These are phyloP conservation scores for Peromyscus californicus DNA, from an alignment of 2,113 vertebrate species.

Conservation along the genomic window DNA sequence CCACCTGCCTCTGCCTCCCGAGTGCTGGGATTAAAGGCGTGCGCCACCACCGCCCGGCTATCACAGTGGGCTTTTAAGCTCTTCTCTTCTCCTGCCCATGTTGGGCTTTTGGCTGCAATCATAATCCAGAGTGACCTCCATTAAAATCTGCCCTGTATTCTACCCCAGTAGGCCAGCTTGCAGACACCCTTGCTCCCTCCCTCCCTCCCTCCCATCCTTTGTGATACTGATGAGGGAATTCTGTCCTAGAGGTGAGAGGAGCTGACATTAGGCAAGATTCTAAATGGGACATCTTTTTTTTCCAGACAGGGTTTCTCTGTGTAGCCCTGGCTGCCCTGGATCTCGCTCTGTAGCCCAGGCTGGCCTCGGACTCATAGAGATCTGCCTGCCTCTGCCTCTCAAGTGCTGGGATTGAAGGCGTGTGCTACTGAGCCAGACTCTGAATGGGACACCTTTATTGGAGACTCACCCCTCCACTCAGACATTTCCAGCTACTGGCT, in stretches of 20 bases:
- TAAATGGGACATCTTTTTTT: background rate
- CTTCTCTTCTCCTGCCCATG: background rate
- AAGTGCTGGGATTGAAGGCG: background rate
- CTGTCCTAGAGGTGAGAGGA: background rate
- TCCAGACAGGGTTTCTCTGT: background rate
- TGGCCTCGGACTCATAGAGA: background rate
- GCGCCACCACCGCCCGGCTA: background rate
- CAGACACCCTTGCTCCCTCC: background rate
- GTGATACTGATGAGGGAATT: background rate
- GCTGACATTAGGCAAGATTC: background rate
- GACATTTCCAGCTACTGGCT: slow-evolving; percentile 1
- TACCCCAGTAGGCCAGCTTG: background rate
- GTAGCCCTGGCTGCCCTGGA: background rate
- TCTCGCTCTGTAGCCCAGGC: background rate
- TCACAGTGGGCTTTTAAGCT: background rate
- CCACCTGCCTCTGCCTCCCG: too few species aligned
- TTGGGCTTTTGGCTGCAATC: slow-evolving; percentile 17
- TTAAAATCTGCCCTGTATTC: background rate
- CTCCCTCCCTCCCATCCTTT: background rate
- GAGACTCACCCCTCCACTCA: background rate
- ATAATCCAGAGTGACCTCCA: background rate
- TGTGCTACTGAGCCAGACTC: background rate
- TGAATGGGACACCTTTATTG: background rate
- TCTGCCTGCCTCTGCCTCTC: background rate
- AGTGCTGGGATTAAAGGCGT: too few species aligned